Percentiles rank a stretch among this genome's conserved stretches.
phyloP scores from a whole-genome alignment of 2,113 vertebrate genomes.

The Ia io region DNA sequence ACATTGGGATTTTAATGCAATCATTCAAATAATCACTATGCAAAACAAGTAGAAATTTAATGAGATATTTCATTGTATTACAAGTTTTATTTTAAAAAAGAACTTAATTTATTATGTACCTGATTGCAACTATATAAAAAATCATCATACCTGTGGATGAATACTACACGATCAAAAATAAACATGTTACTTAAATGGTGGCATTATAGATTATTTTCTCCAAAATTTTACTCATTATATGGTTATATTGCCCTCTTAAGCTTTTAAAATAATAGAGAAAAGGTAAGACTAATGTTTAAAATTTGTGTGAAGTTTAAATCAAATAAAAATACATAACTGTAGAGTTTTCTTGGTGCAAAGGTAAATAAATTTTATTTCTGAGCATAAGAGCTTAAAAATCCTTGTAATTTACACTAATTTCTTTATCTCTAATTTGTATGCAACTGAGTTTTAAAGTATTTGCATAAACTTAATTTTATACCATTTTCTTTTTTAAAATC shows the following conservation, averaged over 20 bases:
- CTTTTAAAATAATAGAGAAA: background rate
- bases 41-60: background rate
- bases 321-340: background rate
- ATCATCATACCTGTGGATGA: background rate
- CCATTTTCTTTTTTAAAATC: background rate
- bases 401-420: background rate
- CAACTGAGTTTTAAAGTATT: background rate
- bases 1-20: background rate
- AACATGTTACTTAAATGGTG: background rate
- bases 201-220: background rate
- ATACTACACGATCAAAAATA: background rate
- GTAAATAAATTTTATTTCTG: background rate
- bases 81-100: background rate
- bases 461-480: background rate
- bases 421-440: background rate
- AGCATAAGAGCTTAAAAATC: background rate
- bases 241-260: background rate
- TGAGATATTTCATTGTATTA: background rate
- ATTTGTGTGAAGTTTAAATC: background rate
- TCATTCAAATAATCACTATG: background rate
- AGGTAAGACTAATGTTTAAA: background rate
- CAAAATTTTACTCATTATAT: background rate
- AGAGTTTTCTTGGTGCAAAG: background rate
- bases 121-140: background rate
- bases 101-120: background rate